These are phyloP conservation scores for Pogonomyrmex californicus DNA, from an alignment of 1,140 invertebrate species.

Conservation along the genomic window DNA sequence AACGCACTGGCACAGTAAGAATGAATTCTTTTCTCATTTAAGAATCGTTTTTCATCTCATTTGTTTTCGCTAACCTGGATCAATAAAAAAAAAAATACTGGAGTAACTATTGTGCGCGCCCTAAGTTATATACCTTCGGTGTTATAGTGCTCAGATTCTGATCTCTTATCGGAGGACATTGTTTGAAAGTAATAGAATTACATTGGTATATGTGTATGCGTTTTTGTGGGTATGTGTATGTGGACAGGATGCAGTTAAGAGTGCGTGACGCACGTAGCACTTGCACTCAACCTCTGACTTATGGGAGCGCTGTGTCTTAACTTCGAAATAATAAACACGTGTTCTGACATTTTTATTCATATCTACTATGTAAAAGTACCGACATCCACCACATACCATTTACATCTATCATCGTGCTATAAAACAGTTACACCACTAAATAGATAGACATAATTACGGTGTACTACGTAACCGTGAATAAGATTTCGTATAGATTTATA, in stretches of 20 bases:
- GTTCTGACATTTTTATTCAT: constrained; percentile 28
- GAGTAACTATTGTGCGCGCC: constrained; percentile 12
- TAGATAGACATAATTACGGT: not conserved
- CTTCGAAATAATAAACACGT: constrained; percentile 53
- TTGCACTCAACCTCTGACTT: constrained; percentile 58
- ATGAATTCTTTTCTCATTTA: constrained; percentile 34
- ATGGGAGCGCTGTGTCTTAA: constrained; percentile 43
- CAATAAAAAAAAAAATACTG: not conserved
- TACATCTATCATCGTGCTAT: constrained; percentile 19
- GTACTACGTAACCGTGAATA: not conserved
- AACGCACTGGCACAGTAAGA: not conserved
- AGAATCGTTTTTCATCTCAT: not conserved
- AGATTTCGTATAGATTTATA: not conserved
- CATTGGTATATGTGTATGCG: not conserved
- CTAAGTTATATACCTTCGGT: constrained; percentile 32
- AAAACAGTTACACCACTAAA: constrained; percentile 3
- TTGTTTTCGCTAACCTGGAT: constrained; percentile 8
- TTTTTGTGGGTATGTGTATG: not conserved
- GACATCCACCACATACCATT: constrained; percentile 32
- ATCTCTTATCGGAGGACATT: constrained; percentile 58
- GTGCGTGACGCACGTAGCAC: constrained; percentile 60
- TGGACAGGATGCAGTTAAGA: constrained; percentile 63
- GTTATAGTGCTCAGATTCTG: constrained; percentile 43
- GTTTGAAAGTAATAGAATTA: constrained; percentile 58
- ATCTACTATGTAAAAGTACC: constrained; percentile 14